Evolutionary conservation across 2,888 invertebrate species (phyloP).

Genomic region (Chymomyza caudatula): DNA sequence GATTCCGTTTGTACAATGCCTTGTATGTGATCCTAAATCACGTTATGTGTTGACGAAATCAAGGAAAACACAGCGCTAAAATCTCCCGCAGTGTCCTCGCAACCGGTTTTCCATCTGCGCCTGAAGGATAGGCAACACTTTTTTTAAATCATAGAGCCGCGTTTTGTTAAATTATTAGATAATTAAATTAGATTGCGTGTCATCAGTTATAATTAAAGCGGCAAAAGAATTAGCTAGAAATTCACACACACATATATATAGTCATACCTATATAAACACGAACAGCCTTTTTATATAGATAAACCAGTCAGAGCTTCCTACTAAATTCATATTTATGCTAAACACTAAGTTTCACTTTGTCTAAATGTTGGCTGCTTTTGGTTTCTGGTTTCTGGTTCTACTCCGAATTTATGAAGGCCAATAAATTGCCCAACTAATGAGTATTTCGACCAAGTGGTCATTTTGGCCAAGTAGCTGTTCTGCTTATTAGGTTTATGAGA

Average conservation of each 20-base stretch:
- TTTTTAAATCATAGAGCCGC: slow-evolving; percentile 6
- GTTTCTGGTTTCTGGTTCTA: background rate
- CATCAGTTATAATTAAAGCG: background rate
- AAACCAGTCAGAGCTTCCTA: background rate
- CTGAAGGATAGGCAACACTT: slow-evolving; percentile 2
- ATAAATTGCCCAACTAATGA: slow-evolving; percentile 41
- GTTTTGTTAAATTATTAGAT: background rate
- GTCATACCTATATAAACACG: background rate
- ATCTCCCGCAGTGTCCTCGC: no score
- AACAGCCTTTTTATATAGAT: background rate
- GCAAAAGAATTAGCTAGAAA: background rate
- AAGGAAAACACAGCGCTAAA: no score
- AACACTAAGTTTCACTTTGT: slow-evolving; percentile 32
- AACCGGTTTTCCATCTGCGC: background rate
- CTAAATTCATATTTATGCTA: slow-evolving; percentile 41
- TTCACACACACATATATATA: background rate
- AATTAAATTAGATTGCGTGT: background rate
- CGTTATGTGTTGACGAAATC: no score
- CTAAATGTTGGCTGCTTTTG: slow-evolving; percentile 10
- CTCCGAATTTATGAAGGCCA: slow-evolving; percentile 21
- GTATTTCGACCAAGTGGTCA: background rate
- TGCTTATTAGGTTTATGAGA: slow-evolving; percentile 10
- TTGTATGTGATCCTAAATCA: no score
- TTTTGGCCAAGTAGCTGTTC: background rate
- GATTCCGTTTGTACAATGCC: no score